These are phyloP conservation scores for Eufriesea mexicana DNA, from an alignment of 1,140 invertebrate genomes.

Conservation along the genomic window DNA sequence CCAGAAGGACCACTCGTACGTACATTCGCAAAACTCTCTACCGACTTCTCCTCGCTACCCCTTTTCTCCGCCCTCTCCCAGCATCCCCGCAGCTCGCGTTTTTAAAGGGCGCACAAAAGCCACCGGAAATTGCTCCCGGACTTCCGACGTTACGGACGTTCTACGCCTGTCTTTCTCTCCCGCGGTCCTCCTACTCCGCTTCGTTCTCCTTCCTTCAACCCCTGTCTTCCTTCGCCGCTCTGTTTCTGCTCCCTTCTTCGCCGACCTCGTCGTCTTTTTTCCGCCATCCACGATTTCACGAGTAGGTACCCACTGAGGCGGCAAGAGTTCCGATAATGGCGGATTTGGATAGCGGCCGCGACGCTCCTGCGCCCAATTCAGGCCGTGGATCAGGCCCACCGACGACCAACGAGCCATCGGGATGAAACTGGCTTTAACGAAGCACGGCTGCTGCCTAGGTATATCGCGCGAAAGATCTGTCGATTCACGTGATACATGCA, in stretches of 20 bases:
- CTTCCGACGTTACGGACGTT: constrained; percentile 70
- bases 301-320: constrained; percentile 64
- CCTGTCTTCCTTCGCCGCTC: background rate
- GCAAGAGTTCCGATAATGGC: constrained; percentile 71
- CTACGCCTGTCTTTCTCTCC: constrained; percentile 59
- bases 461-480: constrained; percentile 49
- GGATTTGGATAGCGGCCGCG: constrained; percentile 71
- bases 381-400: constrained; percentile 31
- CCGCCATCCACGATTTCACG: constrained; percentile 61
- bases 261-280: constrained; percentile 1
- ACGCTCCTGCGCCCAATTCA: constrained; percentile 32
- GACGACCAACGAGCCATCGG: constrained; percentile 44
- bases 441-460: constrained; percentile 30
- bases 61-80: constrained; percentile 27
- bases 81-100: constrained; percentile 65
- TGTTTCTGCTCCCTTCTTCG: constrained; percentile 6
- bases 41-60: constrained; percentile 49
- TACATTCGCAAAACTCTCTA: constrained; percentile 69
- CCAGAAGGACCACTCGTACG: constrained; percentile 70
- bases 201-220: background rate
- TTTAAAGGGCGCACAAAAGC: constrained; percentile 74
- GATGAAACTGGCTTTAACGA: constrained; percentile 60
- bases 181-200: background rate
- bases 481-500: background rate
- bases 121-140: constrained; percentile 75